Base-by-base conservation (phyloP, 2,888 invertebrate species). In the Chironomus riparius region DNA sequence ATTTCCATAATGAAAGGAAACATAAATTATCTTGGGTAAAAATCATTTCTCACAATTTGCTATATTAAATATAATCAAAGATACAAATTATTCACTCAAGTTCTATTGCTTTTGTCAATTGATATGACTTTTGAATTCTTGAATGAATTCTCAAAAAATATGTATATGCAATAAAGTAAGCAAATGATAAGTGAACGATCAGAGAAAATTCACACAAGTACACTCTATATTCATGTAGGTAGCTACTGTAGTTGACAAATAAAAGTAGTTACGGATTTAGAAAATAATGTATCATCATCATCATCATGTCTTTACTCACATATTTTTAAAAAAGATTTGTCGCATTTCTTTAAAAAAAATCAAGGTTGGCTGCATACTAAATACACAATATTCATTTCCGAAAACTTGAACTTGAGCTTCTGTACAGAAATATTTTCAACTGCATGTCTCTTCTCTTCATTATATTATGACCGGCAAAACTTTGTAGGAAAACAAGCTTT, bases 91-190 rank as follows among this genome's bases (percentile, higher is more conserved):
- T 65, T 65, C 65, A 65, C 65, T 65, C 65, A 24, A 65, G 24
- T 22, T 24, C 65, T 65, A 13, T 12, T 24, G 38, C 21, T 62
- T 70, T 73, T 15, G 62, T 47, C 72, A 73, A 73, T 73, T 73
- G 72, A 73, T 62, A 62, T 61, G 72, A 73, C 62, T 73, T 62
- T 38, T 73, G 47, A 12, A 73, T 22, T 62, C 61, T 13, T 21
- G 38, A 38, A 38, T 38, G 38, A 38, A 38, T 38, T 38, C 38
- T 38, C 38, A 38, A 38, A 38, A 38, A 38, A 38, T 38, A 38
- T 38, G 38, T 38, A 38, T 38, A 38, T 38, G 38, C 38, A 38
- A 38, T 38, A 38, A 38, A 7, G 10, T 38, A 38, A 7, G 38
- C 38, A 38, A 38, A 38, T 10, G 38, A 38, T 38, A 38, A 38